A percentile compares a stretch with the other conserved stretches of the same genome.
These are phyloP conservation scores for Tapera naevia DNA, from an alignment of 2,797 vertebrate genomes.

Conservation along the genomic window DNA sequence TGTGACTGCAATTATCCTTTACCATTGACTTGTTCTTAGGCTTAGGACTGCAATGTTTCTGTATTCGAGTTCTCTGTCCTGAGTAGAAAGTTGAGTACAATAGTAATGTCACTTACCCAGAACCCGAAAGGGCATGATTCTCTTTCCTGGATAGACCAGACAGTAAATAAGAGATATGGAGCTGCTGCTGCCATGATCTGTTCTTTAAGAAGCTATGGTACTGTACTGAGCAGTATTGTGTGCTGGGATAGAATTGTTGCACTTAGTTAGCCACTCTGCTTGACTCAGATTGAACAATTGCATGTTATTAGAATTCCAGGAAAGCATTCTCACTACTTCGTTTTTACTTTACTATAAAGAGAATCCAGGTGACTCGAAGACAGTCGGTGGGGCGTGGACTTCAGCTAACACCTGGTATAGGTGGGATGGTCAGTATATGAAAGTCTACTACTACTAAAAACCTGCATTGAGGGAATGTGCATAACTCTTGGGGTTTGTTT, in stretches of 20 bases:
- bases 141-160: neutral
- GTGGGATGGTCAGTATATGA: slow-evolving; percentile 82
- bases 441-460: neutral
- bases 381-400: slow-evolving; percentile 88
- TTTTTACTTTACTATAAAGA: slow-evolving; percentile 50
- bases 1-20: neutral
- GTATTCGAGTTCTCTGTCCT: neutral
- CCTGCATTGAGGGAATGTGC: neutral
- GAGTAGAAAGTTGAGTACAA: neutral
- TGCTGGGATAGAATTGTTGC: neutral
- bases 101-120: neutral
- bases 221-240: neutral
- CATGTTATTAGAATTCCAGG: neutral
- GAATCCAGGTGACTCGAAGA: slow-evolving; percentile 84
- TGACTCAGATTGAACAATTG: neutral
- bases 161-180: neutral
- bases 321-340: neutral
- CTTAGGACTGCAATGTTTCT: neutral
- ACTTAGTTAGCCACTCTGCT: neutral
- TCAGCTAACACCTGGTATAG: slow-evolving; percentile 86
- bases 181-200: neutral
- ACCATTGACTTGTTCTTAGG: neutral
- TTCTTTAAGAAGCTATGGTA: neutral
- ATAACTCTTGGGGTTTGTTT: neutral
- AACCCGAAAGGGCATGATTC: neutral